phyloP scores from a whole-genome alignment of 2,797 vertebrate genomes.

The Rhynchonycteris naso region DNA sequence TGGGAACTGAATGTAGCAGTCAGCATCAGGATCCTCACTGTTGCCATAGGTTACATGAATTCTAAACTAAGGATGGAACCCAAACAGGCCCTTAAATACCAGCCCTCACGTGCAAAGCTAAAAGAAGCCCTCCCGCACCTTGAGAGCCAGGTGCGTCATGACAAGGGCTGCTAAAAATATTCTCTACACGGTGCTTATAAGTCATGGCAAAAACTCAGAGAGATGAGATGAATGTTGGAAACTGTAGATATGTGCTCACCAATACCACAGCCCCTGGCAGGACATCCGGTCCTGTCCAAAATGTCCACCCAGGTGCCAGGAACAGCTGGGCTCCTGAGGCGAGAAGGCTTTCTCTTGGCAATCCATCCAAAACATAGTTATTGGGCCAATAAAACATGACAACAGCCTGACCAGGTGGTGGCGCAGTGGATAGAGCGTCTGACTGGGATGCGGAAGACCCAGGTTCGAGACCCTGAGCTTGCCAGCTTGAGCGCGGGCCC shows the following conservation, averaged over 20 bases:
- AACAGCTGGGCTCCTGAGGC: background rate
- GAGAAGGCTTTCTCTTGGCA: background rate
- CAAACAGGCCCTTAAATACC: background rate
- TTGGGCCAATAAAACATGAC: background rate
- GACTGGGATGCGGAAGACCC: too few species aligned
- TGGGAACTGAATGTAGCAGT: background rate
- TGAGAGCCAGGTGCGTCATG: background rate
- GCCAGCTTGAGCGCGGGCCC: too few species aligned
- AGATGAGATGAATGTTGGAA: background rate
- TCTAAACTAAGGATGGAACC: constrained; percentile 35
- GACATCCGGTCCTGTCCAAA: background rate
- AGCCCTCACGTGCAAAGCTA: background rate
- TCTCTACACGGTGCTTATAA: background rate
- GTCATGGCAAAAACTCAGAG: background rate
- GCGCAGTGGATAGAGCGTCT: too few species aligned
- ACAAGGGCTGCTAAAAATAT: constrained; percentile 43
- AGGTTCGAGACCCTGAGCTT: too few species aligned
- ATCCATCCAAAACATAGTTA: background rate
- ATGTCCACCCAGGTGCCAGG: background rate
- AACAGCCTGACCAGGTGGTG: too few species aligned
- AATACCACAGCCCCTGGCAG: rapidly evolving
- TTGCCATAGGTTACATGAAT: constrained; percentile 64
- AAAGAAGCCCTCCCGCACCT: background rate
- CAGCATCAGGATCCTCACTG: background rate
- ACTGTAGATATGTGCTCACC: background rate